Evolutionary conservation across 1,140 invertebrate species (phyloP), one percentile per base, ranked within the genome.

Genomic region (Triops longicaudatus): DNA sequence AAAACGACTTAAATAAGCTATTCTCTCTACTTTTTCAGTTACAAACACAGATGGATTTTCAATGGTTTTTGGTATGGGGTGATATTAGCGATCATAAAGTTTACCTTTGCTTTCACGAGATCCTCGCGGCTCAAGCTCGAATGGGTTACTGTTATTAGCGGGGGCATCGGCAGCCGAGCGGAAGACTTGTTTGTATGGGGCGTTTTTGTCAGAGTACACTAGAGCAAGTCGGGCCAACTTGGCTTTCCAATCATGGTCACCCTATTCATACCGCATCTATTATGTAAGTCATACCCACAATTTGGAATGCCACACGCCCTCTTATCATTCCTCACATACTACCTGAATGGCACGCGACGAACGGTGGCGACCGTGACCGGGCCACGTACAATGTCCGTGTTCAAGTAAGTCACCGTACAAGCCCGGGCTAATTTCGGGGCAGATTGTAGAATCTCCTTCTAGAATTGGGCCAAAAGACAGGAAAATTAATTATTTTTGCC

Each of bases 341-440:
- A 63, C 50, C 50, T 63, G 50, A 63, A 63, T 63, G 14, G 50
- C 50, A n/a, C 50, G 50, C 22, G 50, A 63, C 50, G 50, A 63
- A 17, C 50, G 50, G 50, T 63, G 50, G 50, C 22, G 50, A 22
- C 50, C 50, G 22, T 22, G 50, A 17, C 50, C 50, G 22, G 50
- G 50, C 50, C 50, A 63, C 50, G 50, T 63, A 63, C 50, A 63
- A 6, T 63, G 50, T 22, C 22, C 50, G 9, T 63, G 50, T 22
- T 14, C 14, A 63, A 63, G 50, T 63, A 63, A 63, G 22, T 63
- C 50, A 14, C 50, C 50, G 50, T 63, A 63, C 50, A 63, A 63
- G 22, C 50, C 50, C 1, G 50, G 50, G 22, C 50, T 63, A 14
- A 63, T 63, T 63, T 63, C 50, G 14, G 50, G 50, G 50, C 50